phyloP scores from a whole-genome alignment of 2,888 invertebrate species.

The Choristoneura rosaceana region DNA sequence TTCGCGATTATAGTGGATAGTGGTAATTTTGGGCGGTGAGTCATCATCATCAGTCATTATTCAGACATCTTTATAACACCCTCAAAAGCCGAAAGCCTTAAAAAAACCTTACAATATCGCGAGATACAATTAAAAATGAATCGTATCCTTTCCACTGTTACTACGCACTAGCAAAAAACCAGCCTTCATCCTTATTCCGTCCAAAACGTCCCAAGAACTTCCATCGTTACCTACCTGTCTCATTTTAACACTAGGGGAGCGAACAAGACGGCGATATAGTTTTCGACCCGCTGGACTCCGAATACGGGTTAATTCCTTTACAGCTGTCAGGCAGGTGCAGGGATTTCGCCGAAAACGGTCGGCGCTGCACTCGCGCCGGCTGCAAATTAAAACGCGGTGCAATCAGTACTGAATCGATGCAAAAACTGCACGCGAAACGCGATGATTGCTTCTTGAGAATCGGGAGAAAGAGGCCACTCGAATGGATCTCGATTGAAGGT shows the following conservation, averaged over 20 bases:
- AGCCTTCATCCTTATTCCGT: constrained; percentile 16
- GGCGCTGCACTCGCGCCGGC: constrained; percentile 38
- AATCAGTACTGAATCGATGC: constrained; percentile 23
- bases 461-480: not conserved
- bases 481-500: not conserved
- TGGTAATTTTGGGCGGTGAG: not conserved
- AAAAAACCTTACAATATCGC: constrained; percentile 22
- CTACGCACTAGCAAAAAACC: constrained; percentile 23
- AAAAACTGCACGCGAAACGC: constrained; percentile 11
- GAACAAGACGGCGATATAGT: not conserved
- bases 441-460: constrained; percentile 13
- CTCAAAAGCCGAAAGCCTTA: constrained; percentile 4
- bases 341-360: constrained; percentile 60
- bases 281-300: constrained; percentile 35
- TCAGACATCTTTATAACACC: not conserved
- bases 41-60: not conserved
- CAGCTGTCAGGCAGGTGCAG: constrained; percentile 65
- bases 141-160: constrained; percentile 18
- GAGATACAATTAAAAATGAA: constrained; percentile 22
- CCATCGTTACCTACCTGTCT: not conserved
- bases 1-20: not conserved
- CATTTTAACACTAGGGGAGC: not conserved
- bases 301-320: constrained; percentile 44
- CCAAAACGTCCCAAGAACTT: constrained; percentile 9
- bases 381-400: constrained; percentile 41